Conservation (phyloP, 2,113 vertebrate species). For the Proterorhinus semilunaris region DNA sequence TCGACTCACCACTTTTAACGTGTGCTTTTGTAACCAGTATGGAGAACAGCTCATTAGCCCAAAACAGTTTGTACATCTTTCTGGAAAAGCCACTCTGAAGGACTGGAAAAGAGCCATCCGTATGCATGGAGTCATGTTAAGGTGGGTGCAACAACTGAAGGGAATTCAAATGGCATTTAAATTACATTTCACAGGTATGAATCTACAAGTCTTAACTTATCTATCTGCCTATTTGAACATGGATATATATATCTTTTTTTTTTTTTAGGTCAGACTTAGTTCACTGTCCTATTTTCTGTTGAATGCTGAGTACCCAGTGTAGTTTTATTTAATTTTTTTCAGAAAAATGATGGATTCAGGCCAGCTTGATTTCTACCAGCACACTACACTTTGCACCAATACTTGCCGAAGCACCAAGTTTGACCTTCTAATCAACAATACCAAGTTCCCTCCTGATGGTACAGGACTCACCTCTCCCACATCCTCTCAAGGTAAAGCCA, state of each 20-base stretch:
- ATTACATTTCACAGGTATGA: too few species aligned
- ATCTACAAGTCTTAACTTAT: too few species aligned
- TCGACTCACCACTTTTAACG: neutral
- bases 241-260: neutral
- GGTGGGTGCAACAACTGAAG: conserved; percentile 70
- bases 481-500: conserved; percentile 81
- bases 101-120: conserved; percentile 99
- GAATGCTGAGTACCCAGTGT: neutral
- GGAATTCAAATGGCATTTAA: neutral
- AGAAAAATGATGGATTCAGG: conserved; percentile 99
- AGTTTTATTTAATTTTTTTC: conserved; percentile 27
- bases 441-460: conserved; percentile 88
- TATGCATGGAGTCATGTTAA: conserved; percentile 94
- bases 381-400: conserved; percentile 95
- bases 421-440: conserved; percentile 95
- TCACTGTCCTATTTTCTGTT: neutral
- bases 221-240: neutral
- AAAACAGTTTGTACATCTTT: conserved; percentile 97
- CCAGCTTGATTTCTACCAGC: conserved; percentile 97
- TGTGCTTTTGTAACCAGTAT: conserved; percentile 74
- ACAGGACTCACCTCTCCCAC: conserved; percentile 84
- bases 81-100: conserved; percentile 96
- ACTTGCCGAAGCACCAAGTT: conserved; percentile 98
- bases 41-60: conserved; percentile 96
- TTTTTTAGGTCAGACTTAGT: neutral